Conservation (phyloP, 2,797 vertebrate genomes). For the Ispidina lecontei region DNA sequence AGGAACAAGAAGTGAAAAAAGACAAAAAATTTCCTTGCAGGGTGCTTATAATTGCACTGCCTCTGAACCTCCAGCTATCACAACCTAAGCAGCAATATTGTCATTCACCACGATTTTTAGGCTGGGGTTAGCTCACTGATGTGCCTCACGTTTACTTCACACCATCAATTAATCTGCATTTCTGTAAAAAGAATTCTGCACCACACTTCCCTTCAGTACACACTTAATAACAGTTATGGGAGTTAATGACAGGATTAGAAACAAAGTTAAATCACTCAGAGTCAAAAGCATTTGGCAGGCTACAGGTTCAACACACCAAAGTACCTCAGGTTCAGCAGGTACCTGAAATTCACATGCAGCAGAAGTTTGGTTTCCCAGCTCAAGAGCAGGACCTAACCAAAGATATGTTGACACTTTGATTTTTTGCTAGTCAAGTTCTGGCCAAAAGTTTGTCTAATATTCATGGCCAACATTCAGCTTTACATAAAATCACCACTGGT, state of each 20-base stretch:
- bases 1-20: conserved; percentile 52
- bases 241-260: background rate
- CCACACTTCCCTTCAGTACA: background rate
- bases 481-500: accelerated
- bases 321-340: background rate
- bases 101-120: background rate
- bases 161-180: background rate
- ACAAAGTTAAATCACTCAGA: background rate
- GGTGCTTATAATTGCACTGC: background rate
- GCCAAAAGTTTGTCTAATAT: background rate
- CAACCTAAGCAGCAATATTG: background rate
- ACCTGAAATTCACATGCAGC: background rate
- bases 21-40: background rate
- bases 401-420: background rate
- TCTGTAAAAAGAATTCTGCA: background rate
- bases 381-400: background rate
- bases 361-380: background rate
- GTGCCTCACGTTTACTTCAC: background rate
- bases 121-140: background rate
- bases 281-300: background rate
- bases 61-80: conserved; percentile 1
- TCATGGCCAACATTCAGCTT: background rate
- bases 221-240: background rate
- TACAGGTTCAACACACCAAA: background rate
- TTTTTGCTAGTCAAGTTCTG: background rate